Conservation (phyloP, 2,797 vertebrate species). For the Neopelma chrysocephalum region DNA sequence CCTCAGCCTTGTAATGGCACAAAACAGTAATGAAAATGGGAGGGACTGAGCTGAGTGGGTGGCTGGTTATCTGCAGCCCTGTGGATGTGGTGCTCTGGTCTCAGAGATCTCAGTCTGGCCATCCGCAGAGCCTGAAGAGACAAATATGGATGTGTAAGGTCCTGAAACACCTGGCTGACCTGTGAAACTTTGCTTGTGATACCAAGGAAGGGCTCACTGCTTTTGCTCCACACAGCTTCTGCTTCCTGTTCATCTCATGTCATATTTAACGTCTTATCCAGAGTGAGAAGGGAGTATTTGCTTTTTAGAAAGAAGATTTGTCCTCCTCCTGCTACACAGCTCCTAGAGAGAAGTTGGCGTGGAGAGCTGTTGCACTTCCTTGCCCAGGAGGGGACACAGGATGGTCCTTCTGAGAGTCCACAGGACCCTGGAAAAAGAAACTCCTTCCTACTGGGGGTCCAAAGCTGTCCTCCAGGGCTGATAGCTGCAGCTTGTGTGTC, state of each 20-base stretch:
- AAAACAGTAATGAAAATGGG: background rate
- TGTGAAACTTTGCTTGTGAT: rapidly evolving
- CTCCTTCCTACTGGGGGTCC: background rate
- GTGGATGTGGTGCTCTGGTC: background rate
- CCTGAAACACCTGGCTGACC: background rate
- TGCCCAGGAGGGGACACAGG: background rate
- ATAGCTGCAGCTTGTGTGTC: background rate
- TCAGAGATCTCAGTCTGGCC: background rate
- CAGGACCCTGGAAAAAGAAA: background rate
- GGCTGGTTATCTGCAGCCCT: background rate
- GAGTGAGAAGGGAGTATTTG: background rate
- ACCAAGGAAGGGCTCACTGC: background rate
- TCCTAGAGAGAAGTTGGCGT: background rate
- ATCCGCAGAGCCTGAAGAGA: background rate
- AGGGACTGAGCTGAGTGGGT: background rate
- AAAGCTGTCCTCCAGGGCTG: background rate
- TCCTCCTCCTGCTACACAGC: background rate
- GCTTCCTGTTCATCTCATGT: background rate
- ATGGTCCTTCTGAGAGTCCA: background rate
- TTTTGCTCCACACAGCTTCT: background rate
- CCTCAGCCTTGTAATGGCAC: background rate
- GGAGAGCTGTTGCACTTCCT: background rate
- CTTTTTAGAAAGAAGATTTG: background rate
- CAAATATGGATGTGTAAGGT: background rate
- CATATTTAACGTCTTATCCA: background rate